Base-by-base conservation (phyloP, 1,140 invertebrate genomes). In the Leptonema lineaticorne region DNA sequence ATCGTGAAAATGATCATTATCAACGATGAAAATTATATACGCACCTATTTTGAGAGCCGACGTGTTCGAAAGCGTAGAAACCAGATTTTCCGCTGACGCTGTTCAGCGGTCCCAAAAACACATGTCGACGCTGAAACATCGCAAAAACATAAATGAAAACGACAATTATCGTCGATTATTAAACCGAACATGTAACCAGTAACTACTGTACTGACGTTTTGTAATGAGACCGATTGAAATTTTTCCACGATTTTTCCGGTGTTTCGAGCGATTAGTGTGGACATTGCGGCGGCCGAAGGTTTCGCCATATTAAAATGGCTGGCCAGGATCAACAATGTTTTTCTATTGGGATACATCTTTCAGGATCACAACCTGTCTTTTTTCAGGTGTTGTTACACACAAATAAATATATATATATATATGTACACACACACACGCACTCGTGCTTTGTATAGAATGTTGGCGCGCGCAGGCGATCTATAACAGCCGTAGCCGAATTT, bases 51-150 rank as follows among this genome's bases (percentile, higher is more conserved):
- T 45, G 45, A 57, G 48, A 28, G 7, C 41, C 69, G 41, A 45
- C 60, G 29, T 69, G 56, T 58, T 72, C 63, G 37, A 67, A 69
- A 20, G 63, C 70, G 53, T 72, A 72, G 53, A 72, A 72, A n/a
- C 68, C 68, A 7, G 66, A 56, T 63, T 59, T 73, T 33, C 65
- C 71, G 0, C 62, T 37, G 16, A 63, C 20, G 14, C 70, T 68
- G 24, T 27, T 63, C 9, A 56, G 20, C 11, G 41, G 58, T 37
- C 27, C 53, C 18, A 66, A 58, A 29, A 41, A 60, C 67, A 29
- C 45, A 27, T 5, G 29, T 2, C 64, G 63, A 11, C 56, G 33
- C 70, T 72, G 70, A 69, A 72, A 71, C 30, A 62, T 22, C 50
- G 18, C 18, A 20, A 57, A 33, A 53, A 28, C 48, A 57, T 46